Conservation (phyloP, 2,113 vertebrate genomes). For the Poeciliopsis prolifica region DNA sequence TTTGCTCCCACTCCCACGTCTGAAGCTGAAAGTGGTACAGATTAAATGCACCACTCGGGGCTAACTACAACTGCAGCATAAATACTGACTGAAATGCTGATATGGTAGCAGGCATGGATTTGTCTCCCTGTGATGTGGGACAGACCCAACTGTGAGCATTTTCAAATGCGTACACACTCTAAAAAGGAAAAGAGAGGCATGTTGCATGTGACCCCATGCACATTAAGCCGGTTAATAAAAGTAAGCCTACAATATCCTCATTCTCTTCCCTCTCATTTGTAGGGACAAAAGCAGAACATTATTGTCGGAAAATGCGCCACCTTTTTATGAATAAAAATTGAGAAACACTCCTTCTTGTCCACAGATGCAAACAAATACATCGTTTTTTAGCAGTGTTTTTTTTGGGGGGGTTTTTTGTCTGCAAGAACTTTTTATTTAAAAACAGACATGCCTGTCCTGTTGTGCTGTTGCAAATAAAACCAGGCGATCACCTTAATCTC, state of each 20-base stretch:
- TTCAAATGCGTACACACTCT: conserved; percentile 9
- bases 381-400: background rate
- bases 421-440: background rate
- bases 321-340: conserved; percentile 10
- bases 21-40: conserved; percentile 62
- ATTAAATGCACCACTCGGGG: conserved; percentile 70
- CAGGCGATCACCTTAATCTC: background rate
- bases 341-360: background rate
- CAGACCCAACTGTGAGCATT: conserved; percentile 16
- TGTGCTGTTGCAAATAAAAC: background rate
- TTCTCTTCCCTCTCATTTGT: conserved; percentile 19
- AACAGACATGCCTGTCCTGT: background rate
- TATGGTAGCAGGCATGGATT: conserved; percentile 49
- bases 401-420: too few species aligned
- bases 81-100: conserved; percentile 56
- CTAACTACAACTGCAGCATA: conserved; percentile 69
- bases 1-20: conserved; percentile 63
- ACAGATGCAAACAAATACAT: background rate
- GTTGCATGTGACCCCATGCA: background rate
- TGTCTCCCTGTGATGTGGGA: conserved; percentile 33
- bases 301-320: background rate
- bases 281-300: background rate
- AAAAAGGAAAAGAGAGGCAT: conserved; percentile 2
- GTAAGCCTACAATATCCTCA: background rate
- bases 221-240: background rate